phyloP scores from a whole-genome alignment of 1,140 invertebrate species.

The Drosophila nebulosa region DNA sequence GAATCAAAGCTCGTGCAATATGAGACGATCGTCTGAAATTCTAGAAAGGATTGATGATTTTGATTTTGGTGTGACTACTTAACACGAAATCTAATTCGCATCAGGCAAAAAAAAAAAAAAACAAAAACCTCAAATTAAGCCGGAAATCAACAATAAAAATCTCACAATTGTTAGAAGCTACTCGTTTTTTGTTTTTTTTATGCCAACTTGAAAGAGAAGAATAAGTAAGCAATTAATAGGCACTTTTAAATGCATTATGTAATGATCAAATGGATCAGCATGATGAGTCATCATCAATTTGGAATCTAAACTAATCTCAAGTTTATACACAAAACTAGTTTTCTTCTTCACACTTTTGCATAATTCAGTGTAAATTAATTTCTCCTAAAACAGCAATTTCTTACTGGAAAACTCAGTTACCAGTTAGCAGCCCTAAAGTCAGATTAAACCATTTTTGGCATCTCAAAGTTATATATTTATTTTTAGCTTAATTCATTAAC shows the following conservation, averaged over 20 bases:
- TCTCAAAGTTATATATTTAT: neutral
- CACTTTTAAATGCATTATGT: too few species aligned
- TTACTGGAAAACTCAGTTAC: too few species aligned
- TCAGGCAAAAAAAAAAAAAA: neutral
- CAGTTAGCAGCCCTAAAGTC: too few species aligned
- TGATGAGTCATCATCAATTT: too few species aligned
- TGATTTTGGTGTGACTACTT: slow-evolving; percentile 7
- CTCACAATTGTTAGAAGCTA: neutral
- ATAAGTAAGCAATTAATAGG: too few species aligned
- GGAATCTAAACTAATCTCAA: neutral
- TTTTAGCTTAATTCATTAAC: slow-evolving; percentile 27
- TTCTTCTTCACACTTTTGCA: neutral
- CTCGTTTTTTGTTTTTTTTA: neutral
- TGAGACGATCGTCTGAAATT: slow-evolving; percentile 16
- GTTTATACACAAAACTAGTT: neutral
- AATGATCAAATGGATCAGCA: too few species aligned
- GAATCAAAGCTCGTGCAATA: slow-evolving; percentile 35
- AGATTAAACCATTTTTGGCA: too few species aligned
- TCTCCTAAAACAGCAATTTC: neutral
- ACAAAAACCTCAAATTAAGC: neutral
- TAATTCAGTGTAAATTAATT: neutral
- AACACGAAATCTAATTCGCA: slow-evolving; percentile 1
- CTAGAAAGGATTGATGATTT: slow-evolving; percentile 10
- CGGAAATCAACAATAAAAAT: neutral
- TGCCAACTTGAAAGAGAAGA: neutral